These are phyloP conservation scores for Ruditapes philippinarum DNA, from an alignment of 1,140 invertebrate genomes.

Conservation along the genomic window DNA sequence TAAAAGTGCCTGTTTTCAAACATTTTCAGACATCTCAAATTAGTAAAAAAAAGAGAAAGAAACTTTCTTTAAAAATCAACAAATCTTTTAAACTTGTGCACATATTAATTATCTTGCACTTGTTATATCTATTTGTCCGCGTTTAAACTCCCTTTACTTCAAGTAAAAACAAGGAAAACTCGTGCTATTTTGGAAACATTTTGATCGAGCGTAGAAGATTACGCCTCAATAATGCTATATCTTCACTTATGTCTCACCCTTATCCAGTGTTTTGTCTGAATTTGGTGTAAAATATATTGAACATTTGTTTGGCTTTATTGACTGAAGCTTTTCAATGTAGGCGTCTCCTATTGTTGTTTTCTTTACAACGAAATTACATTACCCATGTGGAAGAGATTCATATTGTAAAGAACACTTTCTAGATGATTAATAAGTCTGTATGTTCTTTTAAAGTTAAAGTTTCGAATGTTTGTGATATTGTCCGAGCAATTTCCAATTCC, in stretches of 20 bases:
- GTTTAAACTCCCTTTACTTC: no score
- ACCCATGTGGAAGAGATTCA: not conserved
- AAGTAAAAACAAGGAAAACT: no score
- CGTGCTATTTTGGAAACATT: not conserved
- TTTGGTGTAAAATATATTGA: constrained; percentile 19
- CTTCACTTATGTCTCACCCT: not conserved
- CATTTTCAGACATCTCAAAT: no score
- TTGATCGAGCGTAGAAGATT: not conserved
- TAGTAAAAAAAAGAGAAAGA: no score
- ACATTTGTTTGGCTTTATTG: constrained; percentile 15
- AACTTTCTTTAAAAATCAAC: no score
- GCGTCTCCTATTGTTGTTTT: not conserved
- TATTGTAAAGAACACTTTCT: not conserved
- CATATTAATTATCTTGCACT: no score
- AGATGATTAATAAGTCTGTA: constrained; percentile 1
- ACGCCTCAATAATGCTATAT: not conserved
- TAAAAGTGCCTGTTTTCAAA: no score
- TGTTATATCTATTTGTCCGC: no score
- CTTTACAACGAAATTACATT: not conserved
- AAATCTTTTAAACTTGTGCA: no score
- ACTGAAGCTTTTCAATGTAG: not conserved
- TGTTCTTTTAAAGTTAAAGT: not conserved
- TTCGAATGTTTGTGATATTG: no score
- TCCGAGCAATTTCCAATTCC: no score
- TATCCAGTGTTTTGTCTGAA: not conserved